These are phyloP conservation scores for Haemorhous mexicanus DNA, from an alignment of 2,113 vertebrate genomes.

Conservation along the genomic window DNA sequence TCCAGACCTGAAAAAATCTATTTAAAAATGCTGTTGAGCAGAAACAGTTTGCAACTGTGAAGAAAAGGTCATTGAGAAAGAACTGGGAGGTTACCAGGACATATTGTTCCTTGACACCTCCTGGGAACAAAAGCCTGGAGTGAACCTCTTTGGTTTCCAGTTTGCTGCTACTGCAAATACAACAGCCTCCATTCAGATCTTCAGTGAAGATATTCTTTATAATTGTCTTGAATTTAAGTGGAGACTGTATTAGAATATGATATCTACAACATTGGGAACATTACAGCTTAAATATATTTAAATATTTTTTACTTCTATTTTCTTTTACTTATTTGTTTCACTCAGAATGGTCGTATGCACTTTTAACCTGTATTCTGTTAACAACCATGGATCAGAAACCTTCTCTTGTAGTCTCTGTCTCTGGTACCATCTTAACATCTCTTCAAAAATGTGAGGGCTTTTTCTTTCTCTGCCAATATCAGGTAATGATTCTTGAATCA, in stretches of 20 bases:
- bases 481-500: background rate
- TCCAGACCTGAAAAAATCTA: constrained; percentile 5
- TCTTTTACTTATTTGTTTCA: background rate
- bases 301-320: background rate
- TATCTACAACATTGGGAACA: background rate
- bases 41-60: constrained; percentile 20
- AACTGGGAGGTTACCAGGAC: constrained; percentile 37
- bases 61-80: constrained; percentile 34
- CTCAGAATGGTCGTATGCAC: background rate
- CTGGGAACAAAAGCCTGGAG: constrained; percentile 3
- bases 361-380: background rate
- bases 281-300: background rate
- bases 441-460: background rate
- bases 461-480: background rate
- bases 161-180: background rate
- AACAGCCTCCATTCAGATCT: background rate
- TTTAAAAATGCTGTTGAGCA: constrained; percentile 28
- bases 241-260: background rate
- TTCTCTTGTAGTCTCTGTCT: background rate
- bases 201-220: background rate
- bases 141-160: background rate
- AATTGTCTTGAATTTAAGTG: background rate
- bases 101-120: constrained; percentile 49
- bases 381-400: background rate
- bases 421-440: background rate